Conservation (phyloP, 2,113 vertebrate species). For the Plotosus lineatus region DNA sequence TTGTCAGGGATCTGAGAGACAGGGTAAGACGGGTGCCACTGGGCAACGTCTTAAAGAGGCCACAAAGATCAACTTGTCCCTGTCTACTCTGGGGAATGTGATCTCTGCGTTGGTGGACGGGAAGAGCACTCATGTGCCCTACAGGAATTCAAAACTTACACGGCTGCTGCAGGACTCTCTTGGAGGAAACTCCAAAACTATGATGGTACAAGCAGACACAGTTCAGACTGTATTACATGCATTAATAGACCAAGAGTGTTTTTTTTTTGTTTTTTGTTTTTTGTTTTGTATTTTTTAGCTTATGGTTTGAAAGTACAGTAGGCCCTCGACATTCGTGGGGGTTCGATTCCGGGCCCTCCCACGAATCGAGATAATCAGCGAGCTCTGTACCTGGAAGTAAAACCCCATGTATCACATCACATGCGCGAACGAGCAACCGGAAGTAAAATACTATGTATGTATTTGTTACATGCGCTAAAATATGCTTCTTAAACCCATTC, state of each 20-base stretch:
- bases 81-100: conserved; percentile 95
- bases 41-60: conserved; percentile 97
- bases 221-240: not conserved
- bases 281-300: too few relatives aligned
- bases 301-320: not conserved
- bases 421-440: too few relatives aligned
- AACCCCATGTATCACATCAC: too few relatives aligned
- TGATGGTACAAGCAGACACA: conserved; percentile 82
- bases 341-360: too few relatives aligned
- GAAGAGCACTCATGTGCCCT: conserved; percentile 97
- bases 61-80: conserved; percentile 96
- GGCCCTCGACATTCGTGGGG: too few relatives aligned
- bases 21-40: conserved; percentile 96
- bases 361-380: too few relatives aligned
- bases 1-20: conserved; percentile 91
- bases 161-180: conserved; percentile 95
- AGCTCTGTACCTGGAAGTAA: too few relatives aligned
- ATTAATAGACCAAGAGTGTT: not conserved
- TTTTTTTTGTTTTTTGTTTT: too few relatives aligned
- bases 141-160: conserved; percentile 96
- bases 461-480: too few relatives aligned
- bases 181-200: conserved; percentile 98
- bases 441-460: too few relatives aligned
- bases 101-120: conserved; percentile 98
- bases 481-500: too few relatives aligned